Percentiles rank a stretch among this genome's conserved stretches.
phyloP scores from a whole-genome alignment of 2,797 vertebrate species.

The Hephaestus fuliginosus region DNA sequence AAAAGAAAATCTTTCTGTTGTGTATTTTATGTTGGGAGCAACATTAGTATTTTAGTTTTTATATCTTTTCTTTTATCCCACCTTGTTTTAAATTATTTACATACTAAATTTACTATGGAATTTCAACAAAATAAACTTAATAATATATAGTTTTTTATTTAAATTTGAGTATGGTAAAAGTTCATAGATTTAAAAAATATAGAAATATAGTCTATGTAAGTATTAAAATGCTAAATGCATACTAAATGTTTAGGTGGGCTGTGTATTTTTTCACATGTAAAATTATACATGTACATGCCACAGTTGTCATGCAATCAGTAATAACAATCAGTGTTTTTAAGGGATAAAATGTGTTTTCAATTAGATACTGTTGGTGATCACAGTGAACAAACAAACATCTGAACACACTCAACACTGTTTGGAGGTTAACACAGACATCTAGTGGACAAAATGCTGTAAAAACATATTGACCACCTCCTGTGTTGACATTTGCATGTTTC shows the following conservation, averaged over 20 bases:
- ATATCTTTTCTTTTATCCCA: background rate
- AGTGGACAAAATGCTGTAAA: conserved; percentile 60
- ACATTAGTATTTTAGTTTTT: background rate
- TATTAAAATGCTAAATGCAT: background rate
- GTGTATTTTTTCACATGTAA: background rate
- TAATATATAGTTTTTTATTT: no score
- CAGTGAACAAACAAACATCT: background rate
- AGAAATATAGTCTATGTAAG: no score
- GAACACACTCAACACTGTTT: background rate
- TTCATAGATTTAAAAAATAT: background rate
- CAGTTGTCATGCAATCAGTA: background rate
- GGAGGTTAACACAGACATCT: conserved; percentile 64
- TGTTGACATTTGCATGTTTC: no score
- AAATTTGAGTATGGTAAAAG: no score
- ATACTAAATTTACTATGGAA: no score
- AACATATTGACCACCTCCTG: background rate
- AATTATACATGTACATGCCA: background rate
- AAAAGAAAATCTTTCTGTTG: no score
- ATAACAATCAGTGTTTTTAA: background rate
- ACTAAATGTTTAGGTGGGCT: background rate
- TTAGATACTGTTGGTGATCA: background rate
- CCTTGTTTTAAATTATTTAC: background rate
- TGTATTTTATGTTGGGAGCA: no score
- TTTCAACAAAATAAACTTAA: no score
- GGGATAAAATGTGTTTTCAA: background rate